Evolutionary conservation across 2,797 vertebrate species (phyloP), one percentile per base, ranked within the genome.

Genomic region (Arremon aurantiirostris): DNA sequence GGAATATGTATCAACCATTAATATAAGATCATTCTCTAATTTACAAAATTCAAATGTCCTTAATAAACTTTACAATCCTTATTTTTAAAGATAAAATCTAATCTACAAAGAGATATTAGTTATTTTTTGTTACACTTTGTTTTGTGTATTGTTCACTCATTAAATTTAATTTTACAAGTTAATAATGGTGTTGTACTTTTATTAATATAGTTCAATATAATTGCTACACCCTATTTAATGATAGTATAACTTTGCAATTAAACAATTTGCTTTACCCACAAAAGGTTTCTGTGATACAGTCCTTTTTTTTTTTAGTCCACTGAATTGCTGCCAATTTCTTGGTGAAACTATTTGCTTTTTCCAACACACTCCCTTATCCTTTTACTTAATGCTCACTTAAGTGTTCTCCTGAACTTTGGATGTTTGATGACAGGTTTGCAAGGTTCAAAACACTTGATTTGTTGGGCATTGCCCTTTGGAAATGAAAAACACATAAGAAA

Each of bases 191-290:
- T 39, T 87, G 27, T 53, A 53, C 71, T 86, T 92, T 85, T 89
- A 77, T 73, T 44, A 82, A 73, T 85, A 47, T 24, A 57, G 30
- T 53, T 86, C 80, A 23, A 61, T 91, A 46, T 89, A 90, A 87
- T 94, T 89, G n/a, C n/a, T 94, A 61, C 30, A 83, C 42, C 42
- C 17, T 59, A 66, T 75, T 68, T 87, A 94, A 78, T 75, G 39
- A 32, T 66, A 75, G 26, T 57, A 56, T 81, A 91, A 86, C 32
- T 37, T 88, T 90, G 47, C 50, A 89, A 68, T 93, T 89, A 89
- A 95, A 86, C 39, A 82, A 53, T 84, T 94, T 90, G 20, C 44
- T 93, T 95, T 92, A 92, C 42, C 21, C n/a, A 44, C 23, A 64
- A 81, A 89, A 85, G 14, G 19, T 82, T 84, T 92, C 49, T 11